These are phyloP conservation scores for Neosilurus hyrtlii DNA, from an alignment of 2,797 vertebrate genomes.

Conservation along the genomic window DNA sequence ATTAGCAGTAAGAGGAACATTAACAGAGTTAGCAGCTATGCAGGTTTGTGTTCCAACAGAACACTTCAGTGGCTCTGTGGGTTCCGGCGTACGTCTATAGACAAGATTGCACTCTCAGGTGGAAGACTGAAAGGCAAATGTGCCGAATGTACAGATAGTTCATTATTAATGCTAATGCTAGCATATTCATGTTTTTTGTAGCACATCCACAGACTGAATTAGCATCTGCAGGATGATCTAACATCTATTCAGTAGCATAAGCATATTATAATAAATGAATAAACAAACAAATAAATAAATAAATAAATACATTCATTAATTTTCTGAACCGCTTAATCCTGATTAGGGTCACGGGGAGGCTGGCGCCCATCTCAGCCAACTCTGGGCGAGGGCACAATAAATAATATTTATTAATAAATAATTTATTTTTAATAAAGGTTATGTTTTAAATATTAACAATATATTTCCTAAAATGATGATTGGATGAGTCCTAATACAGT, in stretches of 20 bases:
- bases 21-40: conserved; percentile 21
- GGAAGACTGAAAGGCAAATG: neutral
- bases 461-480: too few relatives aligned
- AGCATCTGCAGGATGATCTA: neutral
- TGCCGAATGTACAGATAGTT: neutral
- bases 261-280: neutral
- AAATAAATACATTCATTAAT: too few relatives aligned
- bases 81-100: neutral
- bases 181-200: neutral
- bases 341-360: too few relatives aligned
- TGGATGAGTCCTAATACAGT: too few relatives aligned
- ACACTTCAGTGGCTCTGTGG: conserved; percentile 7
- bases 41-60: neutral
- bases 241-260: neutral
- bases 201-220: neutral
- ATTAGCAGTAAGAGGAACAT: conserved; percentile 22
- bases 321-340: too few relatives aligned
- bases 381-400: too few relatives aligned
- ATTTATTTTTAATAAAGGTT: neutral
- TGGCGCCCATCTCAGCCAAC: too few relatives aligned
- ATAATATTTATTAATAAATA: too few relatives aligned
- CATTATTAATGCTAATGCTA: neutral
- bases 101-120: conserved; percentile 11
- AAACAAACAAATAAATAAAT: too few relatives aligned
- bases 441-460: neutral